Base-by-base conservation (phyloP, 2,797 vertebrate species). In the Crypturellus tataupa region DNA sequence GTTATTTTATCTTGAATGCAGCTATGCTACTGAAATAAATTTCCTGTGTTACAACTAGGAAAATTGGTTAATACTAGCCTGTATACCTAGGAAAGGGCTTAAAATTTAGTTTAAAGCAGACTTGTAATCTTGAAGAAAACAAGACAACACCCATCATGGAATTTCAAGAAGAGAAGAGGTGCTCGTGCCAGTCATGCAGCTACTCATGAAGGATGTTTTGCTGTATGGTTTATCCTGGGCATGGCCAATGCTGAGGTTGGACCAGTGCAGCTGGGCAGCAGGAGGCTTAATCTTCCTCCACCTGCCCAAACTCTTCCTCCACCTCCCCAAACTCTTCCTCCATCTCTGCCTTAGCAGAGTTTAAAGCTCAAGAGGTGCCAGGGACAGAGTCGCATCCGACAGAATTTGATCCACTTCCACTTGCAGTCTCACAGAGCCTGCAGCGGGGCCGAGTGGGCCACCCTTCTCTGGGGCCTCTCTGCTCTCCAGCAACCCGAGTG, bases 21-120 rank as follows among this genome's bases (percentile, higher is more conserved):
- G 55, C 68, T 67, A 42, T 0, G 0, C 72, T 87, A 18, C 67
- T 86, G 55, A 76, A 91, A 75, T 92, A 0, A 0, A 83, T 90
- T 95, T 92, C 29, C 56, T 55, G 62, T 76, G 37, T 90, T 92
- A 8, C 85, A 90, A 82, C 55, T 65, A 18, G 33, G 62, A 81
- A 70, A 90, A 80, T 55, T 47, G 58, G 25, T 65, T 92, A 55
- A 75, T 80, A 20, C 25, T 55, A 60, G 94, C 84, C 60, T 77
- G 27, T 53, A 1, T n/a, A 56, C 80, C 39, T 67, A 73, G 47
- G 63, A 82, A 53, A 64, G 27, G 64, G 44, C 10, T 24, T 80
- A 49, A 90, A 73, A 85, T 73, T 29, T 62, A 39, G 12, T 82
- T 92, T 80, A 75, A 85, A 90, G 42, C 37, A 69, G 69, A n/a